These are phyloP conservation scores for Mormyrops boulengeri DNA, from an alignment of 2,797 vertebrate genomes.

Conservation along the genomic window DNA sequence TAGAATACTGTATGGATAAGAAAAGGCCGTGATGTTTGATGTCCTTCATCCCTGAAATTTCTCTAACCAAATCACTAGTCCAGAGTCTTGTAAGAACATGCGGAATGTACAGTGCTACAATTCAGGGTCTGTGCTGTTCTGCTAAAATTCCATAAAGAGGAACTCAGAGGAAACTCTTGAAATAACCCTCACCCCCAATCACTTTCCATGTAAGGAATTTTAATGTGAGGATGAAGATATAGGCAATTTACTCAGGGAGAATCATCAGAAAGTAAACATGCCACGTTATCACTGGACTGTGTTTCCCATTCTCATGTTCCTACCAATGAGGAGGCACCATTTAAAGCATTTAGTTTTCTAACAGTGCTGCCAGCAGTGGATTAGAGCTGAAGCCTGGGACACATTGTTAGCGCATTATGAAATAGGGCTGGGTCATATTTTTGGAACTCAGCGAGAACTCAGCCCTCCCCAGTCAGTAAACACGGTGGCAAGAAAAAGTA, in stretches of 20 bases:
- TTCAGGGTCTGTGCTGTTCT: background rate
- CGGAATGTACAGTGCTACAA: background rate
- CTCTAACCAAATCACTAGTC: background rate
- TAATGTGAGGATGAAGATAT: background rate
- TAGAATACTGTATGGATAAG: background rate
- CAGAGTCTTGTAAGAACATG: background rate
- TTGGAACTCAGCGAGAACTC: background rate
- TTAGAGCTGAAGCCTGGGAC: background rate
- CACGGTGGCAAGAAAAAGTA: background rate
- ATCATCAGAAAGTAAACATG: background rate
- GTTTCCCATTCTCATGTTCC: background rate
- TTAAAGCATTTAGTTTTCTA: background rate
- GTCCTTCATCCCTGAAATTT: background rate
- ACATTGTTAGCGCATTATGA: background rate
- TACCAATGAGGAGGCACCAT: background rate
- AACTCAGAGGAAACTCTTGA: background rate
- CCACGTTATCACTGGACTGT: background rate
- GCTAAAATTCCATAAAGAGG: background rate
- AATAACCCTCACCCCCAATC: background rate
- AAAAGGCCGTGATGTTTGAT: background rate
- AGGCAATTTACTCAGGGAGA: background rate
- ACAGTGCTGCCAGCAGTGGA: background rate
- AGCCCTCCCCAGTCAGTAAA: background rate
- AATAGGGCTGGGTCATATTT: background rate
- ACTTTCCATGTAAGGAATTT: constrained; percentile 9